A percentile compares a stretch with the other conserved stretches of the same genome.
phyloP scores from a whole-genome alignment of 2,113 vertebrate genomes.

The Merops nubicus region DNA sequence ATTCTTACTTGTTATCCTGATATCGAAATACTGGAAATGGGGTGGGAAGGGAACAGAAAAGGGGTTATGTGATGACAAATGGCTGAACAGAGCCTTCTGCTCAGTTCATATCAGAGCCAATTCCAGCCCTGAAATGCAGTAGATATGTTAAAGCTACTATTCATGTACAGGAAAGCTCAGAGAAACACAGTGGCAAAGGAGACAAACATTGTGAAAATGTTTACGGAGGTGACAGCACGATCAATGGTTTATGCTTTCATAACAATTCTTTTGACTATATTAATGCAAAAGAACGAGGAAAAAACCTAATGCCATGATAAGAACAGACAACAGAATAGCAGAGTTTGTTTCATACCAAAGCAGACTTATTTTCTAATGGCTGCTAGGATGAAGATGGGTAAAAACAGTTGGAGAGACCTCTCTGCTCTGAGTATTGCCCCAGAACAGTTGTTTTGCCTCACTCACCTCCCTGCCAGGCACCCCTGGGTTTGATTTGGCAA shows the following conservation, averaged over 20 bases:
- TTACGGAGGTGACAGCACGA: background rate
- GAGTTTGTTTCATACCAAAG: background rate
- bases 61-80: background rate
- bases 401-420: background rate
- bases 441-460: background rate
- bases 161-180: background rate
- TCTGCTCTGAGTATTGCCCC: background rate
- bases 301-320: background rate
- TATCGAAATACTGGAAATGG: background rate
- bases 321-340: background rate
- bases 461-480: background rate
- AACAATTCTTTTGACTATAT: background rate
- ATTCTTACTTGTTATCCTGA: background rate
- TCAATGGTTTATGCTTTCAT: background rate
- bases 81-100: background rate
- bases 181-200: background rate
- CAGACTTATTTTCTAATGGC: background rate
- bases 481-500: conserved; percentile 19
- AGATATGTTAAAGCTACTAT: background rate
- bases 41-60: background rate
- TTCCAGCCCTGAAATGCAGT: background rate
- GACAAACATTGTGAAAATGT: background rate
- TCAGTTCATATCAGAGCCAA: background rate
- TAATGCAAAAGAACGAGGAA: background rate
- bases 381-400: background rate